Evolutionary conservation across 2,113 vertebrate species (phyloP).

Genomic region (Perca flavescens): DNA sequence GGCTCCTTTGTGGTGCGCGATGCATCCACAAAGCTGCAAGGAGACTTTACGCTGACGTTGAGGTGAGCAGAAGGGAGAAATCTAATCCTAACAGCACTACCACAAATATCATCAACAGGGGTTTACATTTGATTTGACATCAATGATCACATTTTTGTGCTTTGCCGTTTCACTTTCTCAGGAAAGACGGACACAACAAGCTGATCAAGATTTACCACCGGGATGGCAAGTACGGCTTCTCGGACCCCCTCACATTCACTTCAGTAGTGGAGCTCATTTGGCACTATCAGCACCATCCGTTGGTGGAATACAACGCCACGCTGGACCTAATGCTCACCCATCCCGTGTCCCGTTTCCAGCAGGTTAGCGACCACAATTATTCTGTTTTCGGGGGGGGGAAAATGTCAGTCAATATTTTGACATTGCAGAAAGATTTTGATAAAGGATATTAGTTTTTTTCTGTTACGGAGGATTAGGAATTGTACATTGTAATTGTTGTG

Average conservation of each 20-base stretch:
- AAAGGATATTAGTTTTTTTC: not conserved
- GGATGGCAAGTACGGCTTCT: slow-evolving; percentile 95
- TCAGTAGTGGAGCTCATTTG: slow-evolving; percentile 96
- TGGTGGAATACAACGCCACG: slow-evolving; percentile 96
- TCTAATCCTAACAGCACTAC: not conserved
- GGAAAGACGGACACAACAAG: slow-evolving; percentile 97
- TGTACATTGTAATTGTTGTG: too few relatives aligned
- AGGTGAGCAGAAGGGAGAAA: slow-evolving; percentile 78
- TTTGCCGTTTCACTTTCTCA: slow-evolving; percentile 56
- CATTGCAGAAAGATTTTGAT: not conserved
- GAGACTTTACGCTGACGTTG: slow-evolving; percentile 94
- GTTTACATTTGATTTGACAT: not conserved
- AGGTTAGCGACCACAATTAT: slow-evolving; percentile 80
- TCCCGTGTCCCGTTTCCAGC: slow-evolving; percentile 92
- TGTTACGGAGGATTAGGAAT: not conserved
- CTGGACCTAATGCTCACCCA: slow-evolving; percentile 94
- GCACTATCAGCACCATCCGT: slow-evolving; percentile 94
- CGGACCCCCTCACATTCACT: slow-evolving; percentile 93
- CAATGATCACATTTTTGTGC: not conserved
- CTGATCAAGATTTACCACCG: slow-evolving; percentile 96
- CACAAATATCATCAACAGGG: not conserved
- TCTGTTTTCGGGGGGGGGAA: not conserved
- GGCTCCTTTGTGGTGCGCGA: slow-evolving; percentile 96
- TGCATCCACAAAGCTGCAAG: slow-evolving; percentile 94
- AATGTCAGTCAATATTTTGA: not conserved